Base-by-base conservation (phyloP, 1,140 invertebrate species). In the Drosophila chauvacae region DNA sequence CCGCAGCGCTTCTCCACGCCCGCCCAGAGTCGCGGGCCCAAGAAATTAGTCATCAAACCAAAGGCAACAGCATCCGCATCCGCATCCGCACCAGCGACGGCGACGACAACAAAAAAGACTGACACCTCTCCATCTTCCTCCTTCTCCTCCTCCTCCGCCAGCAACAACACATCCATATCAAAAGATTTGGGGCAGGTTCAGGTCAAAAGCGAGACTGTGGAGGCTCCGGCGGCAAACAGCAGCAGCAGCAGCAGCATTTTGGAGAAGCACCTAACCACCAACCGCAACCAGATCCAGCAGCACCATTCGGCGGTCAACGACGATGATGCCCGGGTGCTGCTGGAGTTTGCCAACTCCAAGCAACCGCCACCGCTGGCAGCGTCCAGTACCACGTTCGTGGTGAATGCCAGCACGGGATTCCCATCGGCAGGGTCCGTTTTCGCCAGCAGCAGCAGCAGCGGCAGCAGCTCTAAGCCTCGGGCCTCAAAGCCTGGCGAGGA, bases 21-120 rank as follows among this genome's bases (percentile, higher is more conserved):
- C 26, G 63, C 77, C 10, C 75, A 81, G 48, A 87, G 84, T 26
- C 90, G 83, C 30, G 91, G 91, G 16, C 91, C 91, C 45, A 92
- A 92, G 65, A 92, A 92, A 70, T 88, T 92, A 69, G 77, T 92
- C 76, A 92, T 92, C 64, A 92, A 92, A 76, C 91, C 91, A 84
- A 92, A 92, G 87, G 78, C 72, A 44, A 76, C 76, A 47, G 64
- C 68, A 50, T 42, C 72, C 47, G 48, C 76, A 5, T 35, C 63
- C 42, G 51, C 81, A 33, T 56, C 71, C 1, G 47, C 20, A 1
- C 0, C 20, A 1, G 20, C 26, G 16, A 28, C 48, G 35, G 56
- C 74, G 37, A 74, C 71, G 26, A 66, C 71, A 61, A 77, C 75
- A 26, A 75, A 85, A 79, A 88, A 90, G 85, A 88, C 85, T 90